A percentile compares a stretch with the other conserved stretches of the same genome.
Conservation (phyloP, 1,140 invertebrate species). For the Euwallacea similis region DNA sequence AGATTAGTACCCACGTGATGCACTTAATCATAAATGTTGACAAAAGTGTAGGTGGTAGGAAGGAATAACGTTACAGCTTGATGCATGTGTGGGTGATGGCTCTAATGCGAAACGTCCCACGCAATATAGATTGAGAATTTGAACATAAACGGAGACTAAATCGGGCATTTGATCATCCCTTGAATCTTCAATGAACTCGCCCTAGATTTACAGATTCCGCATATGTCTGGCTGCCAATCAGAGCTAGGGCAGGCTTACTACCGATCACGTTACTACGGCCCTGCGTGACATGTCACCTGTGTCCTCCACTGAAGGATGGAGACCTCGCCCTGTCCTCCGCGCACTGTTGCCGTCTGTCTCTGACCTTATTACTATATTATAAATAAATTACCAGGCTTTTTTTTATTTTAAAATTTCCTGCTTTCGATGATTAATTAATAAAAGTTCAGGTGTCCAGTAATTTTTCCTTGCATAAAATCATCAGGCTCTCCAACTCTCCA, state of each 20-base stretch:
- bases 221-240: constrained; percentile 17
- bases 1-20: too few relatives aligned
- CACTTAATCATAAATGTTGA: too few relatives aligned
- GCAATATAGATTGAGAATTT: not conserved
- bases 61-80: too few relatives aligned
- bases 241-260: not conserved
- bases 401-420: too few relatives aligned
- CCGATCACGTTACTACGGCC: constrained; percentile 17
- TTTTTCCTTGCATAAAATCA: too few relatives aligned
- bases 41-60: too few relatives aligned
- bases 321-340: not conserved
- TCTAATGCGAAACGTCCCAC: too few relatives aligned
- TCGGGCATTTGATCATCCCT: not conserved
- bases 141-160: not conserved
- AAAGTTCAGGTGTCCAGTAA: too few relatives aligned
- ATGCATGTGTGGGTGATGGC: too few relatives aligned
- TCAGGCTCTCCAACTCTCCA: too few relatives aligned
- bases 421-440: too few relatives aligned
- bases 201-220: constrained; percentile 18
- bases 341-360: not conserved
- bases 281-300: constrained; percentile 21
- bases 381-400: too few relatives aligned
- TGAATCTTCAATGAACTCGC: constrained; percentile 21
- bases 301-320: constrained; percentile 3
- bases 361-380: not conserved